phyloP scores from a whole-genome alignment of 2,797 vertebrate genomes.

The Enteromius afrohamiltoni region DNA sequence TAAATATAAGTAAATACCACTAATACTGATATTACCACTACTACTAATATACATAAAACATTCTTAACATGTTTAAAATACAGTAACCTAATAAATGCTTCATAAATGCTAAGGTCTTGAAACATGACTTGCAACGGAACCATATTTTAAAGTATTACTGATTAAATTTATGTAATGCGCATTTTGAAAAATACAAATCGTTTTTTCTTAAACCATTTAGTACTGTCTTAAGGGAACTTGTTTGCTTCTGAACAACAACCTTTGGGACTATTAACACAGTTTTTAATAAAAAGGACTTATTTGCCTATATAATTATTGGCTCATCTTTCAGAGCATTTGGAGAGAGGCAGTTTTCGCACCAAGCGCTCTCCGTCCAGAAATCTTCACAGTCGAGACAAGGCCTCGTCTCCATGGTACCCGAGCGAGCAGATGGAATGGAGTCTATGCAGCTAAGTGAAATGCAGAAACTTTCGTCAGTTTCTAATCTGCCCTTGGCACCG shows the following conservation, averaged over 20 bases:
- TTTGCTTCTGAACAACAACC: slow-evolving; percentile 2
- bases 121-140: not conserved
- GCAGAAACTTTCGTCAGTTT: slow-evolving; percentile 57
- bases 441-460: slow-evolving; percentile 57
- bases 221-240: not conserved
- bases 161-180: not conserved
- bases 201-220: not conserved
- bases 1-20: not conserved
- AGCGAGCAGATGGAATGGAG: slow-evolving; percentile 55
- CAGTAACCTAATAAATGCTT: not conserved
- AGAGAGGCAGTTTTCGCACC: slow-evolving; percentile 57
- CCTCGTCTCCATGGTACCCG: slow-evolving; percentile 58
- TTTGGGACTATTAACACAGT: slow-evolving; percentile 10
- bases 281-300: slow-evolving; percentile 50
- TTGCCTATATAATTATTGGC: slow-evolving; percentile 53
- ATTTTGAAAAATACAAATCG: not conserved
- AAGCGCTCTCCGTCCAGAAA: slow-evolving; percentile 47
- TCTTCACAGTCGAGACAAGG: slow-evolving; percentile 44
- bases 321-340: slow-evolving; percentile 54
- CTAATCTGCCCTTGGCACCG: slow-evolving; percentile 53
- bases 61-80: not conserved
- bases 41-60: not conserved
- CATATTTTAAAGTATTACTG: not conserved
- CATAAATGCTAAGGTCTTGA: not conserved
- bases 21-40: not conserved